A percentile compares a stretch with the other conserved stretches of the same genome.
Evolutionary conservation across 1,140 invertebrate species (phyloP).

Genomic region (Listronotus bonariensis): DNA sequence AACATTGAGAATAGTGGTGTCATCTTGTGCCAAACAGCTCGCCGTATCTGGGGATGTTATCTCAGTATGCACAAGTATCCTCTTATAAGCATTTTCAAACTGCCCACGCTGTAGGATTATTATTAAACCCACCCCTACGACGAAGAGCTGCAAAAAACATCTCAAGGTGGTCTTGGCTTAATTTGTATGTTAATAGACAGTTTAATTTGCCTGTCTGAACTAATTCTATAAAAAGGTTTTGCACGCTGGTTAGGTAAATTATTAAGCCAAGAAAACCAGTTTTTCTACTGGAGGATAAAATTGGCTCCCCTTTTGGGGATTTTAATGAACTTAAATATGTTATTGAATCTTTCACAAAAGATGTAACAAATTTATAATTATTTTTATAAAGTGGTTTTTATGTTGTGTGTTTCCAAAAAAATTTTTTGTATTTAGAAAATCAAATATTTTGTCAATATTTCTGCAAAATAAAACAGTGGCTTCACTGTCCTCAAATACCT

Average conservation of each 20-base stretch:
- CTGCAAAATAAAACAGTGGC: neutral
- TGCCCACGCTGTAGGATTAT: neutral
- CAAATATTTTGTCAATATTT: neutral
- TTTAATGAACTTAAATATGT: too few species aligned
- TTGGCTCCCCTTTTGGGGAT: neutral
- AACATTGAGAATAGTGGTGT: neutral
- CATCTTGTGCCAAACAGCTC: neutral
- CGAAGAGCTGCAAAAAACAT: constrained; percentile 4
- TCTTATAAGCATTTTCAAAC: neutral
- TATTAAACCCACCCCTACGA: neutral
- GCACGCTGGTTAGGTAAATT: neutral
- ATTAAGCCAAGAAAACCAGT: neutral
- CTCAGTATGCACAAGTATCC: neutral
- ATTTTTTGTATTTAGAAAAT: neutral
- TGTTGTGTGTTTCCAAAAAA: neutral
- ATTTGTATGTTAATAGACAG: neutral
- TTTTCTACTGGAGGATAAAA: neutral
- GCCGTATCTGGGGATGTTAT: neutral
- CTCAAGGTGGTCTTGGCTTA: neutral
- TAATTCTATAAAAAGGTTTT: neutral
- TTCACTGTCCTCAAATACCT: too few species aligned
- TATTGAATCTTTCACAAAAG: too few species aligned
- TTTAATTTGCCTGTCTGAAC: neutral
- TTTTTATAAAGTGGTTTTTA: too few species aligned
- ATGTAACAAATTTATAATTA: too few species aligned